A percentile compares a stretch with the other conserved stretches of the same genome.
Evolutionary conservation across 2,113 vertebrate species (phyloP).

Genomic region (Falcunculus frontatus): DNA sequence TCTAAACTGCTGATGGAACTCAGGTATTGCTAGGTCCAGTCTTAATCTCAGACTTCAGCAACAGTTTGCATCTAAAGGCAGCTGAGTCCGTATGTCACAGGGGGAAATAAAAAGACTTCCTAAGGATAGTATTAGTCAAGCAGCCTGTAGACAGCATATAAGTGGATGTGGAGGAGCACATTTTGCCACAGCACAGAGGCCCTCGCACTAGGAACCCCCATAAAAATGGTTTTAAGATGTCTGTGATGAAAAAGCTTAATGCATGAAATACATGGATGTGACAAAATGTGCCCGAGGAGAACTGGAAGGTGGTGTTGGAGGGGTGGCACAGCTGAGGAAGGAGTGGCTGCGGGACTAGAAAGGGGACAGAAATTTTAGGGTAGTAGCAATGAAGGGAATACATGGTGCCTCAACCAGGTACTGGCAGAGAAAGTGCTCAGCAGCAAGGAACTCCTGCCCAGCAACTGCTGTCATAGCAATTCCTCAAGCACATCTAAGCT

Average conservation of each 20-base stretch:
- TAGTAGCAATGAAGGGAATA: background rate
- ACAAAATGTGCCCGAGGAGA: accelerated
- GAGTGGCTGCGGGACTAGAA: background rate
- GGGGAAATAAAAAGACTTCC: background rate
- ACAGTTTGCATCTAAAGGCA: accelerated
- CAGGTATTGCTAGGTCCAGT: background rate
- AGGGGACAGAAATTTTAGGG: background rate
- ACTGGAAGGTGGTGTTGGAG: background rate
- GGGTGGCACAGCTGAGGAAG: background rate
- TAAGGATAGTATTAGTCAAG: background rate
- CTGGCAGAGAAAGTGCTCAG: background rate
- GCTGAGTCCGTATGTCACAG: accelerated
- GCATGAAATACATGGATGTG: background rate
- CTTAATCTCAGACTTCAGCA: background rate
- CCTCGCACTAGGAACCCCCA: background rate
- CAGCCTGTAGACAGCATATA: background rate
- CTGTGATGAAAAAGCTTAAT: background rate
- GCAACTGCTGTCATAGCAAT: background rate
- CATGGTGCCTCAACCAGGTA: accelerated
- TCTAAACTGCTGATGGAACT: background rate
- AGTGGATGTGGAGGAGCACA: accelerated
- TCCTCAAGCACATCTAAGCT: background rate
- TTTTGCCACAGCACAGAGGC: background rate
- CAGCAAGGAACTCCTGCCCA: background rate
- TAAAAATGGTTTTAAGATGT: background rate